These are phyloP conservation scores for Orchestia grillus DNA, from an alignment of 1,140 invertebrate species.

Conservation along the genomic window DNA sequence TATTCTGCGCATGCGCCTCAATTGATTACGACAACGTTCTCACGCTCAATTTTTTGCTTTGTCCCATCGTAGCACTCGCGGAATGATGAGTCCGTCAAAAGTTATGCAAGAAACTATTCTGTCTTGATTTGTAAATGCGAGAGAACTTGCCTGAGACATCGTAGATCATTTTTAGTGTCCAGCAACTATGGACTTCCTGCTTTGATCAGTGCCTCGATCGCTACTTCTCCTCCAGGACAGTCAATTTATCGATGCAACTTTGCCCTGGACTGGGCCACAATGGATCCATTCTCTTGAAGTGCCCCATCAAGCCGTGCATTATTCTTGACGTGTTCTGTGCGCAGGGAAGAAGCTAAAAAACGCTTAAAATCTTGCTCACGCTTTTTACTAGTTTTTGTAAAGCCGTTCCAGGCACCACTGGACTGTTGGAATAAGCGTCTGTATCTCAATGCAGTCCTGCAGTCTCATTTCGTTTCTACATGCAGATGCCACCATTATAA, in stretches of 20 bases:
- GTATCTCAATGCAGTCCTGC: conserved; percentile 23
- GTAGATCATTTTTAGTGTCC: conserved; percentile 8
- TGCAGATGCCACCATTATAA: conserved; percentile 2
- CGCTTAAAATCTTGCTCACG: neutral
- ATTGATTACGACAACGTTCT: neutral
- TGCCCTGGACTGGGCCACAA: conserved; percentile 5
- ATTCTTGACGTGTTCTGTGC: neutral
- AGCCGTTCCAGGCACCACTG: neutral
- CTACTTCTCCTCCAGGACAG: neutral
- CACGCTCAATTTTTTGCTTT: neutral
- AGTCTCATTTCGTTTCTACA: neutral
- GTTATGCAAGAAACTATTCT: neutral
- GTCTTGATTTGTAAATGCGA: neutral
- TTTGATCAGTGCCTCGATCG: neutral
- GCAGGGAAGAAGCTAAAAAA: neutral
- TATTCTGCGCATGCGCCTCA: neutral
- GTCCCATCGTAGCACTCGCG: neutral
- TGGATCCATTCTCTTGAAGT: conserved; percentile 39
- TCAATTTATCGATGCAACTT: conserved; percentile 1
- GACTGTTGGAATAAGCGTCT: neutral
- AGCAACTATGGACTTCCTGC: neutral
- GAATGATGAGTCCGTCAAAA: neutral
- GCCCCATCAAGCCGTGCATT: neutral
- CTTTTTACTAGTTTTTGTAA: neutral
- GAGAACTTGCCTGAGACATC: neutral